phyloP scores from a whole-genome alignment of 2,888 invertebrate species.

The Amphipyra berbera region DNA sequence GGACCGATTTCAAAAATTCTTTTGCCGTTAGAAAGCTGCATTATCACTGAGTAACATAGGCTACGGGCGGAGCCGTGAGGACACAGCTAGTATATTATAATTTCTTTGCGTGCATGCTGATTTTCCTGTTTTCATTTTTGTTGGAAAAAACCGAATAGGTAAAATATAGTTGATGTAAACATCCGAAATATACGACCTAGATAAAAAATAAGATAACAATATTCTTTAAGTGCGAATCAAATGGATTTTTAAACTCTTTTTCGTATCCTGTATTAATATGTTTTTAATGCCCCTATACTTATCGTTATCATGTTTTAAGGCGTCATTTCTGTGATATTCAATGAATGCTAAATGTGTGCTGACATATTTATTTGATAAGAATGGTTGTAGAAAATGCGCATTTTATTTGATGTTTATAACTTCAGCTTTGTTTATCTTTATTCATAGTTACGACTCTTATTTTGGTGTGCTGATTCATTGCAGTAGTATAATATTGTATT shows the following conservation, averaged over 20 bases:
- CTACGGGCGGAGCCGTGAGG: too few species aligned
- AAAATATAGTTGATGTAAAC: conserved; percentile 9
- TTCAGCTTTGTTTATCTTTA: background rate
- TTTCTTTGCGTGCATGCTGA: background rate
- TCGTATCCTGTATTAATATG: conserved; percentile 7
- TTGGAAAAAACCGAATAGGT: background rate
- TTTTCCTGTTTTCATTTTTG: conserved; percentile 8
- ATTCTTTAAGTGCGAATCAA: too few species aligned
- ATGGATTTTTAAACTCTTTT: background rate
- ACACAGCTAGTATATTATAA: conserved; percentile 11
- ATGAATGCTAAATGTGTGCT: conserved; percentile 1
- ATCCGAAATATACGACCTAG: conserved; percentile 10
- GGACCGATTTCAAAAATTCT: too few species aligned
- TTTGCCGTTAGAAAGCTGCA: too few species aligned
- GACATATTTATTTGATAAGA: background rate
- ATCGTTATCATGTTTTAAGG: conserved; percentile 3
- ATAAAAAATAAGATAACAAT: too few species aligned
- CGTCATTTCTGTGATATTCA: background rate
- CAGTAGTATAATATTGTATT: conserved; percentile 8
- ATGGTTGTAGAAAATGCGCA: background rate
- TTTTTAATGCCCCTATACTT: conserved; percentile 13
- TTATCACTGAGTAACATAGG: too few species aligned
- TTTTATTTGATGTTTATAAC: too few species aligned
- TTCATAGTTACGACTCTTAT: background rate
- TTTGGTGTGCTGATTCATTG: background rate